Evolutionary conservation across 2,113 vertebrate genomes (phyloP).

Genomic region (Neogobius melanostomus): DNA sequence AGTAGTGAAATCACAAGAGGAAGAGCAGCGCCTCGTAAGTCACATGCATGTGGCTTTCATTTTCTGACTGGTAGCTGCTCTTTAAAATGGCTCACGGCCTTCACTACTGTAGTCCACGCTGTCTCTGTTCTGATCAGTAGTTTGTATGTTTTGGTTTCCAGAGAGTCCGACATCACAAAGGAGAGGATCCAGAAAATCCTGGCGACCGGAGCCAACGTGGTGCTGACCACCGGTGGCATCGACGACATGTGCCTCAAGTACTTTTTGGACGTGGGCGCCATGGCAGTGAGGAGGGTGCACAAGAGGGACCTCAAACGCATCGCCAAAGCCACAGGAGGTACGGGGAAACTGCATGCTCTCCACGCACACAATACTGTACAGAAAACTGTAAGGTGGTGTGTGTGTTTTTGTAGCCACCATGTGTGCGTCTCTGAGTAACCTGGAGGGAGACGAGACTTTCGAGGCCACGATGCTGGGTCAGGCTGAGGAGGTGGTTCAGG

Average conservation of each 20-base stretch:
- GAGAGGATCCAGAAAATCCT: conserved; percentile 97
- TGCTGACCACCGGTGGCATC: conserved; percentile 94
- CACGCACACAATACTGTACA: not conserved
- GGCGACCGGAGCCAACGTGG: conserved; percentile 89
- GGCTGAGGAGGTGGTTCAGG: conserved; percentile 95
- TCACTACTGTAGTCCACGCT: no score
- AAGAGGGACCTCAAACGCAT: conserved; percentile 95
- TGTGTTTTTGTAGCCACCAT: conserved; percentile 79
- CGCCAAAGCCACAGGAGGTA: conserved; percentile 94
- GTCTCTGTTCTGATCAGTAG: not conserved
- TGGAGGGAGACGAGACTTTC: conserved; percentile 97
- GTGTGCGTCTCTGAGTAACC: conserved; percentile 90
- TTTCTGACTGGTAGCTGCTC: no score
- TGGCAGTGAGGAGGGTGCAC: conserved; percentile 93
- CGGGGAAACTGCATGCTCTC: not conserved
- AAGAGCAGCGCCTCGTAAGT: no score
- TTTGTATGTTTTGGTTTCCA: conserved; percentile 46
- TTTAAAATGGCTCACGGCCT: not conserved
- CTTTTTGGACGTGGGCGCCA: conserved; percentile 91
- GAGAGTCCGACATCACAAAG: conserved; percentile 97
- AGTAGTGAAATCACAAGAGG: no score
- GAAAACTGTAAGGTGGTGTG: not conserved
- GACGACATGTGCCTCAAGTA: conserved; percentile 99
- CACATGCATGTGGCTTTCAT: no score
- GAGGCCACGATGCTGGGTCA: conserved; percentile 92